phyloP scores from a whole-genome alignment of 2,797 vertebrate species.

The Danio albolineatus region DNA sequence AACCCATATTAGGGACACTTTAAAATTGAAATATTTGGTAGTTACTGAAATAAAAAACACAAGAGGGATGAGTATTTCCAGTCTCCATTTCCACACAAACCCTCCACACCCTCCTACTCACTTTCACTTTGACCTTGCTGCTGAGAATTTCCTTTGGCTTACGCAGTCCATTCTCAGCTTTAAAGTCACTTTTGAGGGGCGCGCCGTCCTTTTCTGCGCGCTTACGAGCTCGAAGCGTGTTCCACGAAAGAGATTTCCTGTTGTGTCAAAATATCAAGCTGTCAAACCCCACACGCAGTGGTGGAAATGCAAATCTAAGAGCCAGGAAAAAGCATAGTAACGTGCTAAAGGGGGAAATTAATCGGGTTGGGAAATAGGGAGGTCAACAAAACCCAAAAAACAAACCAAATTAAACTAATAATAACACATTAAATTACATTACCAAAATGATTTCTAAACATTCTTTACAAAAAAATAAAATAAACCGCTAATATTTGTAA shows the following conservation, averaged over 20 bases:
- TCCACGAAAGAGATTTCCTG: conserved; percentile 99
- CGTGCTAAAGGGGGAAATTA: background rate
- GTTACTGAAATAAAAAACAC: background rate
- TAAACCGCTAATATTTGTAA: too few relatives aligned
- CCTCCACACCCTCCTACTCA: conserved; percentile 83
- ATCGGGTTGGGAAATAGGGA: background rate
- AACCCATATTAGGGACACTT: too few relatives aligned
- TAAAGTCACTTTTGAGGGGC: conserved; percentile 83
- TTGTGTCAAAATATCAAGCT: conserved; percentile 89
- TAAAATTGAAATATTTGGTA: background rate
- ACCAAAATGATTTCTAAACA: background rate
- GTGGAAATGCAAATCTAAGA: conserved; percentile 51
- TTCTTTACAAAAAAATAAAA: too few relatives aligned
- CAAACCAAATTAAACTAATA: too few relatives aligned
- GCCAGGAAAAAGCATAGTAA: conserved; percentile 1
- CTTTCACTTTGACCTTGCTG: conserved; percentile 90
- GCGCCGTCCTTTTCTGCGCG: conserved; percentile 89
- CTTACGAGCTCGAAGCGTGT: conserved; percentile 98
- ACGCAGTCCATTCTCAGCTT: conserved; percentile 83
- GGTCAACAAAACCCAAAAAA: background rate
- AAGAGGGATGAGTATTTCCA: background rate
- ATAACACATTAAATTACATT: background rate
- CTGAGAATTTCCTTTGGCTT: conserved; percentile 91
- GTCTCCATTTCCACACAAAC: conserved; percentile 33
- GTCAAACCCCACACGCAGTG: conserved; percentile 75